Percentiles rank a stretch among this genome's conserved stretches.
Evolutionary conservation across 1,140 invertebrate genomes (phyloP).

Genomic region (Trichonephila clavipes): DNA sequence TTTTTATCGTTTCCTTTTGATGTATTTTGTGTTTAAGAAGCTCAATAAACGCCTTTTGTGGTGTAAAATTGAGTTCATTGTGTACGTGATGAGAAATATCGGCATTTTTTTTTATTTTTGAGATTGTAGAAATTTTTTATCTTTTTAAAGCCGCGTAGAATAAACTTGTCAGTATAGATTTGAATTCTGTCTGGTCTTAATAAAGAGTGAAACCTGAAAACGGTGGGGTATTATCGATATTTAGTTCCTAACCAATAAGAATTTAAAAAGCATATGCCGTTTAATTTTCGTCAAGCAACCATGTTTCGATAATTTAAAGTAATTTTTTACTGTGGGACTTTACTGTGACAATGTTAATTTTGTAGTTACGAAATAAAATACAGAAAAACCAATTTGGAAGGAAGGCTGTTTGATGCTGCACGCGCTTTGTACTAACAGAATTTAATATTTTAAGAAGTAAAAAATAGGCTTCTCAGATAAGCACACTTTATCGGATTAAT

Average conservation of each 20-base stretch:
- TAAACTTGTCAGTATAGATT: not conserved
- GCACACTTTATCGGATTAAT: too few relatives aligned
- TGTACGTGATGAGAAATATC: slow-evolving; percentile 21
- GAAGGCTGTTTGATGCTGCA: too few relatives aligned
- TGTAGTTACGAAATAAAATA: too few relatives aligned
- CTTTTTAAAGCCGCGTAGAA: not conserved
- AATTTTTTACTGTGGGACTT: too few relatives aligned
- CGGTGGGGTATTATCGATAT: not conserved
- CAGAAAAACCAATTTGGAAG: too few relatives aligned
- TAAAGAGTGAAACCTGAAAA: not conserved
- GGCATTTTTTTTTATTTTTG: not conserved
- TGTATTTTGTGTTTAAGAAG: slow-evolving; percentile 8
- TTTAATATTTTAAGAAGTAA: too few relatives aligned
- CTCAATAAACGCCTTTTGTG: slow-evolving; percentile 34
- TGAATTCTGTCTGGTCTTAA: not conserved
- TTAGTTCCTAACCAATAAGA: not conserved
- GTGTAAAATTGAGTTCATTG: not conserved
- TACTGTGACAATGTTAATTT: too few relatives aligned
- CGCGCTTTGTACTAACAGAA: too few relatives aligned
- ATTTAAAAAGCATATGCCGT: not conserved
- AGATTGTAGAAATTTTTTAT: not conserved
- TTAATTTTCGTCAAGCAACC: too few relatives aligned
- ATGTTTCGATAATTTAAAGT: too few relatives aligned
- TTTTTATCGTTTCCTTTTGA: not conserved
- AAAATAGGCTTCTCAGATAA: too few relatives aligned